These are phyloP conservation scores for Xestia sexstrigata DNA, from an alignment of 2,888 invertebrate genomes.

Conservation along the genomic window DNA sequence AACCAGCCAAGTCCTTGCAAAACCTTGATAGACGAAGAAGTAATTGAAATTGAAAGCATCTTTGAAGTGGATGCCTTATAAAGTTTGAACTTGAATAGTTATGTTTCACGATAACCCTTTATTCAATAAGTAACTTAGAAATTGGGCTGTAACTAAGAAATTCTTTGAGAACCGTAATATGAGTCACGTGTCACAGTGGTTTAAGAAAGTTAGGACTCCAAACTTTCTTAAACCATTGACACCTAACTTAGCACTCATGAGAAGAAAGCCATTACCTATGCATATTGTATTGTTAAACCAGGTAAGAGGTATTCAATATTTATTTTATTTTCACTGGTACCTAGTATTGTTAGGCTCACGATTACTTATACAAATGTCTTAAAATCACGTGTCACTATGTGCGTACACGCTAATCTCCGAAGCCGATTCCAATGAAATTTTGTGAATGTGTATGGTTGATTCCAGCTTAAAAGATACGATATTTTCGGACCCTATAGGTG, in stretches of 20 bases:
- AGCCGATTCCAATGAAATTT: background rate
- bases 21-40: slow-evolving; percentile 11
- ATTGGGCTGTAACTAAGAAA: background rate
- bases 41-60: background rate
- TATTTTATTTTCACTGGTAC: background rate
- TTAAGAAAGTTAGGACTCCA: background rate
- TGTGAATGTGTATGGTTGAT: background rate
- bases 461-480: background rate
- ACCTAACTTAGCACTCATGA: too few species aligned
- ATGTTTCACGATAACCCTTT: background rate
- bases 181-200: background rate
- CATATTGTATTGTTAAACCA: background rate
- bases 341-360: background rate
- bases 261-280: background rate
- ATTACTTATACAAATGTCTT: background rate
- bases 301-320: background rate
- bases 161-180: background rate
- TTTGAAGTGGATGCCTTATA: slow-evolving; percentile 16
- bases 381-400: background rate
- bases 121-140: slow-evolving; percentile 1
- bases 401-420: background rate
- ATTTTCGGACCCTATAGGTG: background rate
- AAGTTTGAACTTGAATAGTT: slow-evolving; percentile 6
- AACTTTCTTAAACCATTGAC: too few species aligned
- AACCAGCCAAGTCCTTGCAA: background rate